A percentile compares a stretch with the other conserved stretches of the same genome.
phyloP scores from a whole-genome alignment of 1,140 invertebrate species.

The Temnothorax curvispinosus region DNA sequence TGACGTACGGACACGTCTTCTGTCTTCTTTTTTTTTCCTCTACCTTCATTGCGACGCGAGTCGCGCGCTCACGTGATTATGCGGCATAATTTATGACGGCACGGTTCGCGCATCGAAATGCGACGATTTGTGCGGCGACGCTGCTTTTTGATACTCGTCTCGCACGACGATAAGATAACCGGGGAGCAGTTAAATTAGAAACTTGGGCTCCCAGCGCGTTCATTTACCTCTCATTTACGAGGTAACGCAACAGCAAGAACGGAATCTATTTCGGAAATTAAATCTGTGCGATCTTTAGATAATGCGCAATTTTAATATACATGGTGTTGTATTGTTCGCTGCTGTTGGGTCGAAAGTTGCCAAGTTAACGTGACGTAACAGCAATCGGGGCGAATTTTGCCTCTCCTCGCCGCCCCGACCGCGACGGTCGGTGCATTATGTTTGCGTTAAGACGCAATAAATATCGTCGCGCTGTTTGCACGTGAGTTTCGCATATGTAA shows the following conservation, averaged over 20 bases:
- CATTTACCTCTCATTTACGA: background rate
- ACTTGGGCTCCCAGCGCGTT: background rate
- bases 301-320: background rate
- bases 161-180: slow-evolving; percentile 15
- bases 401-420: background rate
- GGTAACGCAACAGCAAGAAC: background rate
- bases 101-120: slow-evolving; percentile 4
- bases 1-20: background rate
- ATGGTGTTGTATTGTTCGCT: background rate
- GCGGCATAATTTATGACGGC: slow-evolving; percentile 27
- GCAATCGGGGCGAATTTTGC: background rate
- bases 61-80: slow-evolving; percentile 25
- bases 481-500: slow-evolving; percentile 36
- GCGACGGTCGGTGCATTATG: background rate
- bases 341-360: background rate
- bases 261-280: background rate
- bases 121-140: background rate
- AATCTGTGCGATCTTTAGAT: background rate
- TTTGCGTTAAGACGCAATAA: slow-evolving; percentile 51
- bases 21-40: background rate
- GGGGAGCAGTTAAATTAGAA: background rate
- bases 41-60: background rate
- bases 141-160: background rate
- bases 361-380: background rate
- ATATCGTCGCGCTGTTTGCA: slow-evolving; percentile 47